Base-by-base conservation (phyloP, 1,140 invertebrate species). In the Diachasma alloeum region DNA sequence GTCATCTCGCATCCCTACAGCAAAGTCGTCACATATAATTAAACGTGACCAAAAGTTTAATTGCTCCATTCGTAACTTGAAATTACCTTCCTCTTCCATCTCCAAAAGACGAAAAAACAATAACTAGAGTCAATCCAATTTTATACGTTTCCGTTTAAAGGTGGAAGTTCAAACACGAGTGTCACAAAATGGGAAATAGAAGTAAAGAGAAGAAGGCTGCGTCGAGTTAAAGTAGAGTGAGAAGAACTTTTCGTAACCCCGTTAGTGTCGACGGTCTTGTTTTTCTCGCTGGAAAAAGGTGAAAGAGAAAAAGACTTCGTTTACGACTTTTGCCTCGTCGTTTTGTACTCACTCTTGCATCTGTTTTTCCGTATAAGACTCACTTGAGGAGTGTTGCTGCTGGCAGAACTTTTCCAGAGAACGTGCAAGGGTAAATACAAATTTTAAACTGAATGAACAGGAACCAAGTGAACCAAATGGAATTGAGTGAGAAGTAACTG, bases 361-460 rank as follows among this genome's bases (percentile, higher is more conserved):
- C 59, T 63, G 59, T 63, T 63, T 63, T 63, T 63, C 59, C 15
- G 59, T 24, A 63, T 24, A 63, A 63, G 59, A 63, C 59, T 26
- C 59, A 63, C 59, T 63, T 63, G 59, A 63, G 24, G 5, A 11
- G n/a, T n/a, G 59, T 15, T 63, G 4, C 59, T 26, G 4, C 19
- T 63, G 59, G 8, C 19, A 26, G 24, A 56, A 56, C n/a, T 56
- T 56, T 63, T 26, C 10, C 24, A 26, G 11, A 63, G 24, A 56
- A 56, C 19, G 59, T 63, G 24, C 1, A 63, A 72, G 78, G 76
- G 78, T 81, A 81, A 82, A 82, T 78, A 78, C 76, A 82, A 81
- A 82, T 81, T 63, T 82, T 80, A 80, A 82, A 80, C 78, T 69
- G 70, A 73, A 78, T 76, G 76, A 68, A 78, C 75, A 36, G 17